Conservation (phyloP, 2,797 vertebrate species). For the Pangasius macronema region DNA sequence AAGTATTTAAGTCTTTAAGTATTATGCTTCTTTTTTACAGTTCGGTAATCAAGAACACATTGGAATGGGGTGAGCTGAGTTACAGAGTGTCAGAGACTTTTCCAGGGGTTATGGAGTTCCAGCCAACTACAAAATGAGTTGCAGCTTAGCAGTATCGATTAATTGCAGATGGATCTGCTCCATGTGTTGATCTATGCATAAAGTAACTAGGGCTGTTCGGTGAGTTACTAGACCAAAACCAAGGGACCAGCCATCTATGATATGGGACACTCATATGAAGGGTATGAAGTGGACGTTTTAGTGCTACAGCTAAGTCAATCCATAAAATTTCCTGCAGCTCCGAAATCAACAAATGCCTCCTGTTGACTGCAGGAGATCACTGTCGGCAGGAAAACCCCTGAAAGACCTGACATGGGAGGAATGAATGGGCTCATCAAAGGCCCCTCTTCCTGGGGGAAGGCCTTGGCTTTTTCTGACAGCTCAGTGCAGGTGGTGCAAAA, state of each 20-base stretch:
- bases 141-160: neutral
- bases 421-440: neutral
- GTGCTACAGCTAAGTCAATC: neutral
- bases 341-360: neutral
- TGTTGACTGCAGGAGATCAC: neutral
- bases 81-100: too few species aligned
- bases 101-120: neutral
- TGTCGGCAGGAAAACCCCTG: neutral
- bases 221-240: neutral
- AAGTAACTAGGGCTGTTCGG: neutral
- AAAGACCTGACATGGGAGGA: neutral
- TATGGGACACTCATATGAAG: neutral
- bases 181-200: neutral
- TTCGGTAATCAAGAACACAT: neutral
- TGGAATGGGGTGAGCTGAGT: neutral
- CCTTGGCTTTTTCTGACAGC: neutral
- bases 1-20: neutral
- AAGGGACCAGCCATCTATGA: neutral
- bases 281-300: neutral
- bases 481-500: neutral
- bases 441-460: neutral
- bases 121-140: neutral
- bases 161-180: neutral
- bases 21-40: neutral
- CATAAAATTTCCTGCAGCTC: neutral